Conservation (phyloP, 2,888 invertebrate genomes). For the Thymelicus lineola region DNA sequence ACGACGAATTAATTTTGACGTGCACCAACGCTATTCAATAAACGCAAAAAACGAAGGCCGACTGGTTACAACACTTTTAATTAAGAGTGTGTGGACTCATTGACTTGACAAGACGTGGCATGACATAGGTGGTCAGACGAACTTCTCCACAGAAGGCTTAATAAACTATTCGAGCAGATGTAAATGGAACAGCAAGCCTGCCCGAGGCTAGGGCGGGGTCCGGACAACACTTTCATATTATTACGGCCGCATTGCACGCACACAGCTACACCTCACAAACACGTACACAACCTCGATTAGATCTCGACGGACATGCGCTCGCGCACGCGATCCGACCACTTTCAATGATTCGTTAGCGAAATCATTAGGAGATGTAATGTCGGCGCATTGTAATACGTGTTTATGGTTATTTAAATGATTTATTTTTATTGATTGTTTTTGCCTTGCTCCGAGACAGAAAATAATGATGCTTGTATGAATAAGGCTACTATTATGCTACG, state of each 20-base stretch:
- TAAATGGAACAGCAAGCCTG: slow-evolving; percentile 77
- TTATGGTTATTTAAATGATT: slow-evolving; percentile 85
- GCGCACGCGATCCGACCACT: slow-evolving; percentile 83
- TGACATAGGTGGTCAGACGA: slow-evolving; percentile 45
- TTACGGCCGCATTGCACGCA: slow-evolving; percentile 74
- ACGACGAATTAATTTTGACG: slow-evolving; percentile 31
- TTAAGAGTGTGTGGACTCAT: slow-evolving; percentile 39
- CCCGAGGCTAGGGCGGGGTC: slow-evolving; percentile 83
- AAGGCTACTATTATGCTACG: slow-evolving; percentile 76
- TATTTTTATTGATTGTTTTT: slow-evolving; percentile 85
- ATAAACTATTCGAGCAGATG: slow-evolving; percentile 82
- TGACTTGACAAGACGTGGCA: slow-evolving; percentile 40
- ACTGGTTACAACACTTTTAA: slow-evolving; percentile 33
- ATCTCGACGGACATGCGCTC: slow-evolving; percentile 55
- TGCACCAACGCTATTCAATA: slow-evolving; percentile 34
- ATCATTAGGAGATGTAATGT: slow-evolving; percentile 85
- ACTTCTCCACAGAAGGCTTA: slow-evolving; percentile 74
- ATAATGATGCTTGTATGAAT: slow-evolving; percentile 81
- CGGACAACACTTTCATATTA: slow-evolving; percentile 84
- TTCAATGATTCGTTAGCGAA: slow-evolving; percentile 85
- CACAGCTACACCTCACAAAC: slow-evolving; percentile 54
- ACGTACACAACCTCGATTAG: slow-evolving; percentile 53
- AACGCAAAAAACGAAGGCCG: slow-evolving; percentile 37
- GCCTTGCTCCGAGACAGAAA: slow-evolving; percentile 84
- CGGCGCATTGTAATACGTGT: slow-evolving; percentile 83